Conservation (phyloP, 37 sponge, comb jelly and placozoan genomes). For the Cliona cf. orientalis region DNA sequence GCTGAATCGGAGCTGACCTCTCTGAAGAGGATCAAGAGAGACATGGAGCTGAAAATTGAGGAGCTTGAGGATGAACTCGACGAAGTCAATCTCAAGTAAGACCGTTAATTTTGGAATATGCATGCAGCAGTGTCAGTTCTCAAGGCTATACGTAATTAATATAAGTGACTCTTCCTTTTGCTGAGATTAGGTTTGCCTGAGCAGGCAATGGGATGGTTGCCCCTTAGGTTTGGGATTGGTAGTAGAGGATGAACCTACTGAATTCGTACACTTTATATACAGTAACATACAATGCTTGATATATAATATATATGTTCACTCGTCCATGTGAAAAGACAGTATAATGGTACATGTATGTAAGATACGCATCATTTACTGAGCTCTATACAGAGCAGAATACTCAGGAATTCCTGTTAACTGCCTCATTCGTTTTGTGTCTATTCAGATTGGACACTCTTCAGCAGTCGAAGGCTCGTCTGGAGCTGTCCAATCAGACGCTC, state of each 20-base stretch:
- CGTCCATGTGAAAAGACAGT: background rate
- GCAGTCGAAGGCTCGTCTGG: conserved; percentile 78
- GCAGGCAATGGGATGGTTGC: too few species aligned
- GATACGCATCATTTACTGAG: background rate
- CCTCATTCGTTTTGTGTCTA: background rate
- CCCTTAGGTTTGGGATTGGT: too few species aligned
- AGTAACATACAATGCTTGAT: background rate
- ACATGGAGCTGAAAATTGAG: conserved; percentile 85
- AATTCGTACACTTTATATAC: too few species aligned
- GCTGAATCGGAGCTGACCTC: conserved; percentile 71
- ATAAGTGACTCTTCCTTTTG: background rate
- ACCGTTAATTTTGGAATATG: too few species aligned
- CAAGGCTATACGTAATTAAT: too few species aligned
- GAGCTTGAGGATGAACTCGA: conserved; percentile 98
- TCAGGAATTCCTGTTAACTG: background rate
- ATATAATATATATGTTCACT: background rate
- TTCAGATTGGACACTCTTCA: conserved; percentile 48
- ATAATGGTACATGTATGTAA: background rate
- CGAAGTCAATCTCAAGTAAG: conserved; percentile 73
- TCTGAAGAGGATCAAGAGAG: conserved; percentile 85
- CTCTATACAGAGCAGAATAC: background rate
- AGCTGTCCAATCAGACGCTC: conserved; percentile 77
- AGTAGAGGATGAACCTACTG: too few species aligned
- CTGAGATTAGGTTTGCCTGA: too few species aligned
- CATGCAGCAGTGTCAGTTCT: too few species aligned